Conservation (phyloP, 2,797 vertebrate genomes). For the Trachurus trachurus region DNA sequence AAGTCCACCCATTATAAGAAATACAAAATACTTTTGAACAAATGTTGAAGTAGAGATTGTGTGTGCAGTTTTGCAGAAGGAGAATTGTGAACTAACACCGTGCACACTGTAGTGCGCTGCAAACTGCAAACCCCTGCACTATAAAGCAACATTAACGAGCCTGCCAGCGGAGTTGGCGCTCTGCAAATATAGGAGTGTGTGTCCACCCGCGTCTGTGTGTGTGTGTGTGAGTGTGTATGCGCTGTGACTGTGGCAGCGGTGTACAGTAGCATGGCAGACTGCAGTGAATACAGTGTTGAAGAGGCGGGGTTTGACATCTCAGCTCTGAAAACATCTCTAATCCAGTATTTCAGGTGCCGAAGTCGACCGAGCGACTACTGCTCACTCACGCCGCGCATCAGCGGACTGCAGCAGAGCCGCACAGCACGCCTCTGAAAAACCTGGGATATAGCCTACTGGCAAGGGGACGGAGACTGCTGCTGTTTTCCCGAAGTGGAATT, state of each 20-base stretch:
- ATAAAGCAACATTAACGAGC: slow-evolving; percentile 65
- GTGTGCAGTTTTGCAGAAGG: slow-evolving; percentile 24
- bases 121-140: slow-evolving; percentile 66
- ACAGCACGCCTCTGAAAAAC: slow-evolving; percentile 42
- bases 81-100: slow-evolving; percentile 16
- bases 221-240: slow-evolving; percentile 8
- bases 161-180: slow-evolving; percentile 66
- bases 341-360: slow-evolving; percentile 88
- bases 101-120: slow-evolving; percentile 37
- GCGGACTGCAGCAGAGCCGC: slow-evolving; percentile 41
- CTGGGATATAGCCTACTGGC: slow-evolving; percentile 42
- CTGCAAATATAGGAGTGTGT: slow-evolving; percentile 48
- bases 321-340: slow-evolving; percentile 84
- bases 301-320: slow-evolving; percentile 87
- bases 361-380: slow-evolving; percentile 72
- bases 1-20: background rate
- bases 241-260: slow-evolving; percentile 59
- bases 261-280: slow-evolving; percentile 80
- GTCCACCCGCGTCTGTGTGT: slow-evolving; percentile 4
- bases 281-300: slow-evolving; percentile 81
- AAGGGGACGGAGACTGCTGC: slow-evolving; percentile 46
- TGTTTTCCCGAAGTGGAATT: slow-evolving; percentile 32
- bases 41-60: background rate
- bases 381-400: slow-evolving; percentile 72
- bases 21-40: background rate